Evolutionary conservation across 2,797 vertebrate genomes (phyloP), one percentile per base, ranked within the genome.

Genomic region (Gallinago nigripennis): DNA sequence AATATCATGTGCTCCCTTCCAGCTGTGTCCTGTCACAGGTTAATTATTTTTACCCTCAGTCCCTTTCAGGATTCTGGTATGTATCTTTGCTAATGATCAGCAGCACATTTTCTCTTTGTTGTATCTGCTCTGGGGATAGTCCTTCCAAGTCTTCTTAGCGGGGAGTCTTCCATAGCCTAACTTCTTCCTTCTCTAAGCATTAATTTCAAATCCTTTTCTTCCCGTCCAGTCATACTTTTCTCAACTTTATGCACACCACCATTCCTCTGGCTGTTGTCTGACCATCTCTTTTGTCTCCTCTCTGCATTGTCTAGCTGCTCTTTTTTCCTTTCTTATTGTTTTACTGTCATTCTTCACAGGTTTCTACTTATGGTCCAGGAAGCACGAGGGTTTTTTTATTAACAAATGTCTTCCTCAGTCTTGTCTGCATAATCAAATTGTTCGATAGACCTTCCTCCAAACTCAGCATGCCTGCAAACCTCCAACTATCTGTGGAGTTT

Each of bases 201-300:
- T 82, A 85, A 66, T 95, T 87, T 92, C 84, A 94, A 79, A 82
- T 80, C 60, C 56, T 87, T 94, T 84, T 92, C 83, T 81, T 92
- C 27, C 43, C 89, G 75, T 76, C 58, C 21, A 48, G 90, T 93
- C 75, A 48, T 63, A 64, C 68, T 66, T 92, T 43, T 72, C 81
- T 82, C 53, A 66, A 35, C 24, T 58, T 80, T 43, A 27, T 16
- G 27, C 54, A 39, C 27, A 39, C 27, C n/a, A 31, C 35, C 75
- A 66, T 85, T 89, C 80, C 71, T 81, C 65, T 64, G 33, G 6
- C 51, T 76, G 16, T 72, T 90, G 28, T 58, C 86, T 48, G 63
- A 58, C 8, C 2, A 21, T 33, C 18, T 85, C 28, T 91, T 91
- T 85, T 92, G 56, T 85, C 53, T 78, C 14, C 4, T 25, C 64